Percentiles rank a stretch among this genome's conserved stretches.
Conservation (phyloP, 2,888 invertebrate species). For the Agrotis clavis region DNA sequence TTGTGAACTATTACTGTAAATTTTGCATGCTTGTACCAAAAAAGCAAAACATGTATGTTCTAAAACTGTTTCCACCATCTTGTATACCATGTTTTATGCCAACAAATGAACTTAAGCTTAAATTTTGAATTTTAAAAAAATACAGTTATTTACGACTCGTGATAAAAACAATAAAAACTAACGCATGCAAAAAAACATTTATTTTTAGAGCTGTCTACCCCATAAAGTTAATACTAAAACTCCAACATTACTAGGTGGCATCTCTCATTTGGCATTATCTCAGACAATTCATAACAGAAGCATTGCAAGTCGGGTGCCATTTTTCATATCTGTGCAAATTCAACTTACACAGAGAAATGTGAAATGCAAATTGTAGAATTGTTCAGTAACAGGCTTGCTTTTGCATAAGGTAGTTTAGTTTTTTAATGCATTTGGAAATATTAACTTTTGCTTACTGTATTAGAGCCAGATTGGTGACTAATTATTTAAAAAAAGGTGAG, state of each 20-base stretch:
- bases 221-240: constrained; percentile 20
- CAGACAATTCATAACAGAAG: constrained; percentile 48
- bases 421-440: neutral
- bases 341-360: constrained; percentile 39
- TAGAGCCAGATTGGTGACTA: no score
- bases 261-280: constrained; percentile 49
- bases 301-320: constrained; percentile 28
- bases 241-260: constrained; percentile 21
- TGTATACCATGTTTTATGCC: no score
- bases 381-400: constrained; percentile 17
- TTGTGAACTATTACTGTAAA: no score
- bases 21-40: no score
- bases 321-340: constrained; percentile 65
- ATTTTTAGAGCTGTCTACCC: neutral
- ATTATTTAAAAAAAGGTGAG: no score
- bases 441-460: neutral
- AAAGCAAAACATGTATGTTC: no score
- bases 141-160: no score
- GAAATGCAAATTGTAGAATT: constrained; percentile 55
- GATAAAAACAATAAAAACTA: neutral
- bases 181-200: neutral
- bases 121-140: no score
- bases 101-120: no score
- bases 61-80: no score
- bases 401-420: constrained; percentile 10